These are phyloP conservation scores for Pachliopta kotzebuea DNA, from an alignment of 2,888 invertebrate genomes.

Conservation along the genomic window DNA sequence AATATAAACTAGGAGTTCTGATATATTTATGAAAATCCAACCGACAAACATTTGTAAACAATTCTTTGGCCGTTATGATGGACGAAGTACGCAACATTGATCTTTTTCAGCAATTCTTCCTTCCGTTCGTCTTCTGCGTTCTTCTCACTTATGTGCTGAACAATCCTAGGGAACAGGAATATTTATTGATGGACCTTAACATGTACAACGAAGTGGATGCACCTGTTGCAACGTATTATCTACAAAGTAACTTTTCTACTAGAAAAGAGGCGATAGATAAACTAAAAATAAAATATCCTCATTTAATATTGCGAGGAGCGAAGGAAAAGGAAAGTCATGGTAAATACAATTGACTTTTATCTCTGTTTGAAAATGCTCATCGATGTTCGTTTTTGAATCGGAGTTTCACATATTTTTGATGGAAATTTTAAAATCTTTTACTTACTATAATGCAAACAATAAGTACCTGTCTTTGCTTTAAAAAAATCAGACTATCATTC, in stretches of 20 bases:
- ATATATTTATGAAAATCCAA: no score
- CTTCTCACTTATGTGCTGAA: slow-evolving; percentile 28
- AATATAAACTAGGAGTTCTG: neutral
- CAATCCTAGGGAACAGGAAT: slow-evolving; percentile 13
- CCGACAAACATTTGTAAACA: no score
- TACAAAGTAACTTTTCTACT: neutral
- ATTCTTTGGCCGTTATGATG: no score
- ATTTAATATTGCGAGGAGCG: slow-evolving; percentile 9
- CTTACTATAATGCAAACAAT: no score
- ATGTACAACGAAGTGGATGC: slow-evolving; percentile 13
- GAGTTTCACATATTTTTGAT: neutral
- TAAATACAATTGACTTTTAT: neutral
- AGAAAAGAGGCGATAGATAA: slow-evolving; percentile 2
- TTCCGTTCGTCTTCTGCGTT: slow-evolving; percentile 28
- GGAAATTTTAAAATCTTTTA: no score
- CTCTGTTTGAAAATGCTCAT: neutral
- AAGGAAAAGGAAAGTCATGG: slow-evolving; percentile 8
- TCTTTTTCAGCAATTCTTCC: slow-evolving; percentile 32
- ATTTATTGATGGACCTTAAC: slow-evolving; percentile 14
- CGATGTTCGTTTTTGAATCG: neutral
- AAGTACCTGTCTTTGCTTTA: no score
- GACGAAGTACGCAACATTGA: no score
- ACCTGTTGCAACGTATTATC: slow-evolving; percentile 15
- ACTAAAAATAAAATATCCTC: slow-evolving; percentile 17
- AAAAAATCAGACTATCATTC: neutral